Evolutionary conservation across 2,797 vertebrate species (phyloP).

Genomic region (Chrosomus eos): DNA sequence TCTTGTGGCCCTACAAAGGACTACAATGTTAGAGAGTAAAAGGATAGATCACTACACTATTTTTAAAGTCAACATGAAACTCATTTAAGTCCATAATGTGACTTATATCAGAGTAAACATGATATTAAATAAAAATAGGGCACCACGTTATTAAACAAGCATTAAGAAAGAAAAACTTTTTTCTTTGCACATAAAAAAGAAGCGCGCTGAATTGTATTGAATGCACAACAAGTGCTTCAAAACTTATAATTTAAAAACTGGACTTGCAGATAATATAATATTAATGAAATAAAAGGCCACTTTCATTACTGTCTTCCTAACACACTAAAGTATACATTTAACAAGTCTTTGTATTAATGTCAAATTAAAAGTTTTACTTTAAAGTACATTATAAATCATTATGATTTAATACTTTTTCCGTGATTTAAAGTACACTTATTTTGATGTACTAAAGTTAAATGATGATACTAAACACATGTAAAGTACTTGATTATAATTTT

Average conservation of each 20-base stretch:
- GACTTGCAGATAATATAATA: not conserved
- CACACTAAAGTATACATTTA: too few relatives aligned
- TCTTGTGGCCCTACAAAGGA: constrained; percentile 27
- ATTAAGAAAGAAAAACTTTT: not conserved
- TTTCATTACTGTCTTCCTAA: too few relatives aligned
- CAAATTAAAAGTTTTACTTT: not conserved
- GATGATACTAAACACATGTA: not conserved
- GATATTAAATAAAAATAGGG: not conserved
- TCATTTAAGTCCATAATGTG: too few relatives aligned
- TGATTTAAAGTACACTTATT: not conserved
- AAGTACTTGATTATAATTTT: not conserved
- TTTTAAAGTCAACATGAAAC: constrained; percentile 40
- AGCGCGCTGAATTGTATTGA: not conserved
- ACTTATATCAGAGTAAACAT: not conserved
- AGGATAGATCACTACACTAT: not conserved
- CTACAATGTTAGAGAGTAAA: constrained; percentile 9
- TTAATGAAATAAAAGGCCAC: not conserved
- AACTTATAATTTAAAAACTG: not conserved
- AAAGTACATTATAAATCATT: not conserved
- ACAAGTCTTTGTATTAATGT: not conserved
- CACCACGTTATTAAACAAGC: not conserved
- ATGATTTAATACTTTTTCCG: not conserved
- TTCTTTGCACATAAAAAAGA: not conserved
- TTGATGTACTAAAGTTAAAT: not conserved
- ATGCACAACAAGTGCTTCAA: not conserved